Evolutionary conservation across 2,888 invertebrate species (phyloP), one percentile per base, ranked within the genome.

Genomic region (Rhagophthalmus giganteus): DNA sequence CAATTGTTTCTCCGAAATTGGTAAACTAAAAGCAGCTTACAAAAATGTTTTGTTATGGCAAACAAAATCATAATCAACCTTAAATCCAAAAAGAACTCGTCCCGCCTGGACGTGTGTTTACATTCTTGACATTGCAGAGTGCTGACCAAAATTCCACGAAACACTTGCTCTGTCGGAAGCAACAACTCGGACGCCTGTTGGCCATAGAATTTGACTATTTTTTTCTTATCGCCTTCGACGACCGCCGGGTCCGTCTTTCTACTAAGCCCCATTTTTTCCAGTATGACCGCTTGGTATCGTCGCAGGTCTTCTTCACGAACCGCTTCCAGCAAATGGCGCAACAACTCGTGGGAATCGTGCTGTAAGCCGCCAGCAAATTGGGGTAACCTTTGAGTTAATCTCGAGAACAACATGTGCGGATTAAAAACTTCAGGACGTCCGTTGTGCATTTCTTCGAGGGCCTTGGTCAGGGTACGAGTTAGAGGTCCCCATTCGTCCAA

Each of bases 311-410:
- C 87, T 4, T 84, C 83, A 58, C 85, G 83, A 58, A 96, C 89
- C 58, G 87, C 88, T 74, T 98, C 96, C 38, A 98, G 76, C 33
- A 98, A 76, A 75, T 93, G 92, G 41, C 97, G 78, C 10, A 99
- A 79, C 44, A 98, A 76, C 73, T 99, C 98, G 67, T 99, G 98
- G 0, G 97, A 87, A 72, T 99, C 98, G 68, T 99, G 98, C 69
- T 99, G 97, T 64, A 94, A 91, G 1, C 90, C 94, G 6, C 94
- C 94, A 39, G 89, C 88, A 73, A 96, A 97, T 71, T 94, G 88
- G 0, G 90, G 88, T 68, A 85, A 79, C 61, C 86, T 85, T 59
- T 75, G 78, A 47, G 83, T 84, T 12, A 89, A 76, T 49, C 81
- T 81, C 1, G 79, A 78, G 15, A 88, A 78, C 33, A 90, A 75